Percentiles rank a stretch among this genome's conserved stretches.
Evolutionary conservation across 2,797 vertebrate genomes (phyloP).

Genomic region (Petrocephalus schoutedeni): DNA sequence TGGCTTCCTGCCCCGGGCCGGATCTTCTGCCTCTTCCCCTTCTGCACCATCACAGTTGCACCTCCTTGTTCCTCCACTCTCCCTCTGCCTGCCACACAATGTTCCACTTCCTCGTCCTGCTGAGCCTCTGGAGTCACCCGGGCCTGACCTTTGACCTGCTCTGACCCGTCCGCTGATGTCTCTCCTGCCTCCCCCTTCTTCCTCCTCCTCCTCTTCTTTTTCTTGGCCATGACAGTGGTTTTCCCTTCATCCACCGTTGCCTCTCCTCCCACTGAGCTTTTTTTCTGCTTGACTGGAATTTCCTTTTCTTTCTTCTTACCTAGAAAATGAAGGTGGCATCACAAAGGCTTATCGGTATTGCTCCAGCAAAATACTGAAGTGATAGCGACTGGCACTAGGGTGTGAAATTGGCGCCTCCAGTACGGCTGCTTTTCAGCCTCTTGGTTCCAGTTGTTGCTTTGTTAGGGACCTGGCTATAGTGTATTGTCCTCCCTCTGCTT

Average conservation of each 20-base stretch:
- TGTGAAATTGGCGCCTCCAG: not conserved
- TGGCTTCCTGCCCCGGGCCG: not conserved
- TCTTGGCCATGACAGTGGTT: slow-evolving; percentile 19
- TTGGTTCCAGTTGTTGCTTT: not conserved
- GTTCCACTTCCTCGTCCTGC: not conserved
- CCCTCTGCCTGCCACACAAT: not conserved
- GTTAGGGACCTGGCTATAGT: not conserved
- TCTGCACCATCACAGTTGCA: not conserved
- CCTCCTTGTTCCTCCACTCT: not conserved
- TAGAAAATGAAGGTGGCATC: slow-evolving; percentile 23
- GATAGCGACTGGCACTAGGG: not conserved
- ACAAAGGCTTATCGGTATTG: not conserved
- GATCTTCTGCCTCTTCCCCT: not conserved
- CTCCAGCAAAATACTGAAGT: not conserved
- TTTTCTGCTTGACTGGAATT: not conserved
- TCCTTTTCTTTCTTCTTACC: slow-evolving; percentile 31
- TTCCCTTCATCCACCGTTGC: not conserved
- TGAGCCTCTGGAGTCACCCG: not conserved
- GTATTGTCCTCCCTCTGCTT: not conserved
- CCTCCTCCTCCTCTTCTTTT: slow-evolving; percentile 38
- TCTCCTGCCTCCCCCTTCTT: slow-evolving; percentile 26
- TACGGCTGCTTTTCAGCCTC: not conserved
- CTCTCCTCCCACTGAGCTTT: not conserved
- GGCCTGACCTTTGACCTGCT: not conserved
- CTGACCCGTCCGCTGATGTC: not conserved